Evolutionary conservation across 2,888 invertebrate species (phyloP).

Genomic region (Aproaerema taeniolella): DNA sequence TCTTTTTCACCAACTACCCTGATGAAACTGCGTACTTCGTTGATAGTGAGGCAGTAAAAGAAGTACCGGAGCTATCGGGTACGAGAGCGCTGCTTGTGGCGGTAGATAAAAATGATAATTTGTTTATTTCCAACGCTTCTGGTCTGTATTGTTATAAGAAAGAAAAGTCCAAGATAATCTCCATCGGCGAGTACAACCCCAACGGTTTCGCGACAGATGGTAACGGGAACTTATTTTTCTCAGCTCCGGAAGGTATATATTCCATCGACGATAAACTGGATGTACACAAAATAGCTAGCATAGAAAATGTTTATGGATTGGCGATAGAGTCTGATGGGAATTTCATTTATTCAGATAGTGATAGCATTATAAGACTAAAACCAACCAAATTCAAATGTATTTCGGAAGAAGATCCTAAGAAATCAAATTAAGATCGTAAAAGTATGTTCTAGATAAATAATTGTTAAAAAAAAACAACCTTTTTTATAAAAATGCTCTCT

Average conservation of each 20-base stretch:
- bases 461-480: too few relatives aligned
- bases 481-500: too few relatives aligned
- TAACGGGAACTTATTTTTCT: slow-evolving; percentile 30
- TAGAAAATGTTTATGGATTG: slow-evolving; percentile 8
- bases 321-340: slow-evolving; percentile 8
- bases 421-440: too few relatives aligned
- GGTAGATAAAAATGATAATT: slow-evolving; percentile 27
- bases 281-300: background rate
- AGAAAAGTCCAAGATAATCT: slow-evolving; percentile 1
- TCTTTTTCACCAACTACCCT: slow-evolving; percentile 49
- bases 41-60: slow-evolving; percentile 22
- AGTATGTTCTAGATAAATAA: too few relatives aligned
- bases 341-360: slow-evolving; percentile 8
- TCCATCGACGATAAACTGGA: background rate
- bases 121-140: slow-evolving; percentile 34
- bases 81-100: slow-evolving; percentile 30
- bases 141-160: slow-evolving; percentile 31
- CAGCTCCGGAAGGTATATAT: slow-evolving; percentile 27
- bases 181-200: slow-evolving; percentile 22
- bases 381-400: slow-evolving; percentile 3
- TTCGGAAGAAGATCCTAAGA: background rate
- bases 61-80: slow-evolving; percentile 27
- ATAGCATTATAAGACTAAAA: slow-evolving; percentile 8
- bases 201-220: slow-evolving; percentile 28
- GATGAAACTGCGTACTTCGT: slow-evolving; percentile 31